phyloP scores from a whole-genome alignment of 2,888 invertebrate genomes.

The Drosophila imparisetae region DNA sequence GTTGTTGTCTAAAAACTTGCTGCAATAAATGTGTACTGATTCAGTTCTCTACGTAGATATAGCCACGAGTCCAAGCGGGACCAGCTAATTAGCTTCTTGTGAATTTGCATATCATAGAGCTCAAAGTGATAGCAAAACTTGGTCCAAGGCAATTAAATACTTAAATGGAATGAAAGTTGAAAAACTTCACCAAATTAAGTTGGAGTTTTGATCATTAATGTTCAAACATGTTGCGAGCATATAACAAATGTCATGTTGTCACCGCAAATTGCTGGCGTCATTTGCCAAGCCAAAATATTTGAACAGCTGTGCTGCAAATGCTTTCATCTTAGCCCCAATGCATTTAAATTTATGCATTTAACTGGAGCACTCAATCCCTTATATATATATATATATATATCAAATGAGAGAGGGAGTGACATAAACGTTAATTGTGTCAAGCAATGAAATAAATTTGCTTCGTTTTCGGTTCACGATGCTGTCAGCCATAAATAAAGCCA shows the following conservation, averaged over 20 bases:
- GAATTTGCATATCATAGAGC: slow-evolving; percentile 37
- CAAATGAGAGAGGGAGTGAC: slow-evolving; percentile 1
- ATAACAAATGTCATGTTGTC: slow-evolving; percentile 22
- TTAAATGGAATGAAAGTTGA: slow-evolving; percentile 11
- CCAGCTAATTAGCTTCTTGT: slow-evolving; percentile 34
- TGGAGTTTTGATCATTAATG: not conserved
- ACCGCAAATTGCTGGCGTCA: slow-evolving; percentile 46
- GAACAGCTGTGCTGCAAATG: slow-evolving; percentile 53
- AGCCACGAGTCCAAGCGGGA: slow-evolving; percentile 9
- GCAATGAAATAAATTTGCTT: slow-evolving; percentile 62
- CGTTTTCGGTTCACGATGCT: slow-evolving; percentile 42
- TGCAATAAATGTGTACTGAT: not conserved
- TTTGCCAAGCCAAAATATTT: slow-evolving; percentile 50
- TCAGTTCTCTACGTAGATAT: not conserved
- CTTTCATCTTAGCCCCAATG: slow-evolving; percentile 51
- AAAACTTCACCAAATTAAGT: not conserved
- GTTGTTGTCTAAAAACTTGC: not conserved
- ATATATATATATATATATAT: not conserved
- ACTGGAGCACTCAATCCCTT: slow-evolving; percentile 39
- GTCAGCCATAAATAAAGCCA: slow-evolving; percentile 66
- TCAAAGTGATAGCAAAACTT: slow-evolving; percentile 25
- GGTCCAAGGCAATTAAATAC: slow-evolving; percentile 16
- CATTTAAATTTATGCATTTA: slow-evolving; percentile 62
- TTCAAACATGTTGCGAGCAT: not conserved
- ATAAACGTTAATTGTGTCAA: slow-evolving; percentile 60